Percentiles rank a stretch among this genome's conserved stretches.
These are phyloP conservation scores for Petrocephalus sullivani DNA, from an alignment of 2,797 vertebrate species.

Conservation along the genomic window DNA sequence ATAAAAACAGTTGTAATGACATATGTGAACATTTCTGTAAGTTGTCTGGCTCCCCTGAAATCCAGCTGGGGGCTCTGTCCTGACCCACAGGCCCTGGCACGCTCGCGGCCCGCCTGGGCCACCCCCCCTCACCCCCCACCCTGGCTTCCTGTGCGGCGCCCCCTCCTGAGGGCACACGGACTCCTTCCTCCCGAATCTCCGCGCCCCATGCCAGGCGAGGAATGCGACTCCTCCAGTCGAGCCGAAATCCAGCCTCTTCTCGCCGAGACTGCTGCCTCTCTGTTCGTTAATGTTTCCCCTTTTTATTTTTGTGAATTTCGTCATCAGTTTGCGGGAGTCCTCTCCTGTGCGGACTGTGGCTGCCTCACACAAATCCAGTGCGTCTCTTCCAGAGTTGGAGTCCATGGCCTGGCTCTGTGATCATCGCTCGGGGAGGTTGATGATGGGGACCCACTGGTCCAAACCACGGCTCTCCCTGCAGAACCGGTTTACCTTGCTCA, in stretches of 20 bases:
- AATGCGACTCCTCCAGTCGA: conserved; percentile 50
- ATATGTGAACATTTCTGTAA: conserved; percentile 47
- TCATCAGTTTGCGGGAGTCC: conserved; percentile 57
- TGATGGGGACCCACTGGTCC: conserved; percentile 93
- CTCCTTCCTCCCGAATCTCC: conserved; percentile 58
- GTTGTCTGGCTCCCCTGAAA: conserved; percentile 46
- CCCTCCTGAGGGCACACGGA: conserved; percentile 45
- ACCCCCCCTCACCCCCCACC: conserved; percentile 36
- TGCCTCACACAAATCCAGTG: conserved; percentile 68
- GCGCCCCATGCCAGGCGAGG: conserved; percentile 44
- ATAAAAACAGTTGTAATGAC: conserved; percentile 46
- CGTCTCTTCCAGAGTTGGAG: conserved; percentile 46
- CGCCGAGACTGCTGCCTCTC: conserved; percentile 37
- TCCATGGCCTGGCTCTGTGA: conserved; percentile 36
- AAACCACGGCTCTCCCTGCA: conserved; percentile 85
- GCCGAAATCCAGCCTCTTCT: conserved; percentile 56
- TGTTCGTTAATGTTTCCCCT: conserved; percentile 35
- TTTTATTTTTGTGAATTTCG: conserved; percentile 44
- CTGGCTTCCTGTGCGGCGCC: conserved; percentile 52
- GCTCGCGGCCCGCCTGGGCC: conserved; percentile 33
- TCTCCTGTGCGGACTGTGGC: conserved; percentile 62
- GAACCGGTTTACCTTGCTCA: conserved; percentile 86
- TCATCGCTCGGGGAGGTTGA: conserved; percentile 91
- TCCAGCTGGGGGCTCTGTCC: conserved; percentile 30
- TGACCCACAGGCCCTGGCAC: conserved; percentile 38